These are phyloP conservation scores for Euproctis similis DNA, from an alignment of 2,888 invertebrate species.

Conservation along the genomic window DNA sequence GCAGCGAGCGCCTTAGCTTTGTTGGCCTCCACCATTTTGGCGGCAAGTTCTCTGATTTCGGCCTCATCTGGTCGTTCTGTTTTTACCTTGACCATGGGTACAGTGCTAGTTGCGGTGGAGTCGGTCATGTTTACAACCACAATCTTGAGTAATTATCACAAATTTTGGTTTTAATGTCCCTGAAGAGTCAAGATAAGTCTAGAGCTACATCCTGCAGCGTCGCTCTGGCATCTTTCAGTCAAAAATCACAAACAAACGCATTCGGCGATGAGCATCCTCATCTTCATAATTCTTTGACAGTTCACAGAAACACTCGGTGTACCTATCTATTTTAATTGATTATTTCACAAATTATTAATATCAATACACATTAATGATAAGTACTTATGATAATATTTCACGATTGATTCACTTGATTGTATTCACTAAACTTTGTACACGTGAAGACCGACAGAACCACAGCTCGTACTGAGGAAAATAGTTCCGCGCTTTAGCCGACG, in stretches of 20 bases:
- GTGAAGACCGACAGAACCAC: conserved; percentile 37
- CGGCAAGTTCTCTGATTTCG: conserved; percentile 90
- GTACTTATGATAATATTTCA: conserved; percentile 27
- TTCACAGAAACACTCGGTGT: conserved; percentile 26
- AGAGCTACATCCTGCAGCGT: conserved; percentile 56
- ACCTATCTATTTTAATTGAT: conserved; percentile 19
- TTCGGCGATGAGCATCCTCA: conserved; percentile 36
- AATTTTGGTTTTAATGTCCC: conserved; percentile 12
- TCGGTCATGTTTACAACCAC: conserved; percentile 45
- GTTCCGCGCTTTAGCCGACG: conserved; percentile 38
- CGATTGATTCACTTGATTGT: conserved; percentile 16
- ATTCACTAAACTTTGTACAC: conserved; percentile 15
- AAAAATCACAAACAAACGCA: conserved; percentile 55
- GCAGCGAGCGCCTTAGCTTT: conserved; percentile 77
- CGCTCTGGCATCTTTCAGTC: conserved; percentile 37
- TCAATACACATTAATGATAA: no score
- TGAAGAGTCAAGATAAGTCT: conserved; percentile 26
- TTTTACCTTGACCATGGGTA: conserved; percentile 74
- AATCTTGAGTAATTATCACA: conserved; percentile 10
- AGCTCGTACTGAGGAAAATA: conserved; percentile 36
- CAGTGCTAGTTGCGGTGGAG: conserved; percentile 16
- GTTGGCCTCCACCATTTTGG: conserved; percentile 90
- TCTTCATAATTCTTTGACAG: conserved; percentile 56
- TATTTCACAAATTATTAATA: conserved; percentile 12
- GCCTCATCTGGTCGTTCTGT: conserved; percentile 89